These are phyloP conservation scores for honey bee (Apis mellifera) DNA, from an alignment of 1,140 invertebrate species.

Conservation along the genomic window DNA sequence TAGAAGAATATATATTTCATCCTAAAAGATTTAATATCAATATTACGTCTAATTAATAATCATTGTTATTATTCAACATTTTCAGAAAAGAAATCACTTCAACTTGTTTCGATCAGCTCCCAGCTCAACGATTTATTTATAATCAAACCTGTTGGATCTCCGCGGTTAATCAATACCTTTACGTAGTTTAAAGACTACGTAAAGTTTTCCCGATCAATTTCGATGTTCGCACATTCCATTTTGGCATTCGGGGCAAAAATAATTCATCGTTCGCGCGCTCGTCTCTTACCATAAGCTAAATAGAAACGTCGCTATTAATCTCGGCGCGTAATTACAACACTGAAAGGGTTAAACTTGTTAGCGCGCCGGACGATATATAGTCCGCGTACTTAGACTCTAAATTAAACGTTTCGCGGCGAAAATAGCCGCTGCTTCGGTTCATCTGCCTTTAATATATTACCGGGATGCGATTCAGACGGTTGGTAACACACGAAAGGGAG, in stretches of 20 bases:
- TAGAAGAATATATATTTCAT: too few species aligned
- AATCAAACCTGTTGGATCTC: not conserved
- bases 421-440: constrained; percentile 45
- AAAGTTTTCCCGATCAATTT: not conserved
- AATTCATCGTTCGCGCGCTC: constrained; percentile 37
- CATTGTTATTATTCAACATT: too few species aligned
- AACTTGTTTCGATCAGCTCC: not conserved
- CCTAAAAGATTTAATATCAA: too few species aligned
- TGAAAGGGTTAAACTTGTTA: constrained; percentile 54
- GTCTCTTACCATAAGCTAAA: constrained; percentile 39
- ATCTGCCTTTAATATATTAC: constrained; percentile 51
- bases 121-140: constrained; percentile 2
- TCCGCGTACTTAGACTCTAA: constrained; percentile 48
- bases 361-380: constrained; percentile 50
- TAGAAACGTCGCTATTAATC: constrained; percentile 54
- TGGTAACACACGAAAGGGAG: not conserved
- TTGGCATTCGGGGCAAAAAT: constrained; percentile 21
- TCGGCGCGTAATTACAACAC: constrained; percentile 50
- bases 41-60: too few species aligned
- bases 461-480: constrained; percentile 17
- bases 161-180: constrained; percentile 7
- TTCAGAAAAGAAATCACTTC: not conserved
- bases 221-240: not conserved
- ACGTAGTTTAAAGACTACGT: not conserved
- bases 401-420: constrained; percentile 50